These are phyloP conservation scores for Trichogramma evanescens DNA, from an alignment of 2,888 invertebrate genomes.

Conservation along the genomic window DNA sequence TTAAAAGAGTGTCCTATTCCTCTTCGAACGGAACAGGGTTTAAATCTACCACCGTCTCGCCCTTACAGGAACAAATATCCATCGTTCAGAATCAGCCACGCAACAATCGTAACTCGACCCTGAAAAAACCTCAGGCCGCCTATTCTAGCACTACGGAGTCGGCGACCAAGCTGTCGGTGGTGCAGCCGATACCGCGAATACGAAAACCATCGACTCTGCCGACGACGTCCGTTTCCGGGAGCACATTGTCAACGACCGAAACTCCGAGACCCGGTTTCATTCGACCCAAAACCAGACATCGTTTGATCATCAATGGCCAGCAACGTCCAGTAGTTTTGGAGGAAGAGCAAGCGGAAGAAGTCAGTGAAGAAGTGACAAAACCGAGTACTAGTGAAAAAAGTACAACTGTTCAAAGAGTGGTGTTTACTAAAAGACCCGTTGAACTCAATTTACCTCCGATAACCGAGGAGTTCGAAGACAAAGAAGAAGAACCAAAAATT, in stretches of 20 bases:
- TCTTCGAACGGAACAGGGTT: conserved; percentile 53
- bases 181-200: conserved; percentile 60
- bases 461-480: conserved; percentile 44
- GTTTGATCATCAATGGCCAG: conserved; percentile 40
- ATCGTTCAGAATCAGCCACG: conserved; percentile 43
- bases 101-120: conserved; percentile 51
- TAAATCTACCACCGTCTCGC: conserved; percentile 47
- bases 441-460: conserved; percentile 43
- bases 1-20: conserved; percentile 72
- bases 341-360: conserved; percentile 28
- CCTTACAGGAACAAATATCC: conserved; percentile 46
- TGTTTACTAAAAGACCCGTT: conserved; percentile 39
- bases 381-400: conserved; percentile 35
- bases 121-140: conserved; percentile 43
- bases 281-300: conserved; percentile 33
- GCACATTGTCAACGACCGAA: conserved; percentile 38
- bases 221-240: conserved; percentile 40
- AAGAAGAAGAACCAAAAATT: conserved; percentile 45
- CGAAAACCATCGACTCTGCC: conserved; percentile 41
- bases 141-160: conserved; percentile 50
- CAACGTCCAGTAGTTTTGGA: conserved; percentile 34
- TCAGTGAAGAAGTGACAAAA: conserved; percentile 31
- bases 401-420: conserved; percentile 30
- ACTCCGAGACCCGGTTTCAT: conserved; percentile 39
- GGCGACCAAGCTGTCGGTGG: conserved; percentile 56